phyloP scores from a whole-genome alignment of 2,113 vertebrate genomes.

The Sinocyclocheilus grahami region DNA sequence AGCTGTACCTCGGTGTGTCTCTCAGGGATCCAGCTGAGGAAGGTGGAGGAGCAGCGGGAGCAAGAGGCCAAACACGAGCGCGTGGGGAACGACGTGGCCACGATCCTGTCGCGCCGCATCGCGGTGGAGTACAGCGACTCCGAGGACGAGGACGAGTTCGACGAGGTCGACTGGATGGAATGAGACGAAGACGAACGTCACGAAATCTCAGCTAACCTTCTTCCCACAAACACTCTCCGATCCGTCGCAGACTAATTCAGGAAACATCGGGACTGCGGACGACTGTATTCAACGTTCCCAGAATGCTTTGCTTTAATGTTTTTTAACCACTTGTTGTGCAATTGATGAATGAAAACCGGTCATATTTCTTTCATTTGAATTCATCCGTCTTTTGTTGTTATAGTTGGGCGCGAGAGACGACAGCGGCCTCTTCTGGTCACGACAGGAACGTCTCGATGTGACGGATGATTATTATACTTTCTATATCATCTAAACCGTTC shows the following conservation, averaged over 20 bases:
- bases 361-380: neutral
- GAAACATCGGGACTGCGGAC: constrained; percentile 13
- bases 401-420: too few species aligned
- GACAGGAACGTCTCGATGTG: neutral
- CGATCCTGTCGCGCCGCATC: constrained; percentile 95
- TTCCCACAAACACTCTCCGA: constrained; percentile 19
- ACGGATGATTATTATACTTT: neutral
- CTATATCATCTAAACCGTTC: neutral
- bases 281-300: neutral
- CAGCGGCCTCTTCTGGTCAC: constrained; percentile 66
- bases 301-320: constrained; percentile 47
- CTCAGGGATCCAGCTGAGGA: constrained; percentile 95
- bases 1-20: neutral
- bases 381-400: constrained; percentile 46
- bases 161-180: constrained; percentile 98
- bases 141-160: constrained; percentile 97
- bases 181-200: constrained; percentile 63
- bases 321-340: constrained; percentile 68
- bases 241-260: constrained; percentile 37
- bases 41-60: constrained; percentile 96
- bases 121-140: constrained; percentile 98
- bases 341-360: constrained; percentile 58
- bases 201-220: constrained; percentile 26
- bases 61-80: constrained; percentile 98
- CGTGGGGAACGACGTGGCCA: constrained; percentile 97